phyloP scores from a whole-genome alignment of 2,113 vertebrate genomes.

The Scomber colias region DNA sequence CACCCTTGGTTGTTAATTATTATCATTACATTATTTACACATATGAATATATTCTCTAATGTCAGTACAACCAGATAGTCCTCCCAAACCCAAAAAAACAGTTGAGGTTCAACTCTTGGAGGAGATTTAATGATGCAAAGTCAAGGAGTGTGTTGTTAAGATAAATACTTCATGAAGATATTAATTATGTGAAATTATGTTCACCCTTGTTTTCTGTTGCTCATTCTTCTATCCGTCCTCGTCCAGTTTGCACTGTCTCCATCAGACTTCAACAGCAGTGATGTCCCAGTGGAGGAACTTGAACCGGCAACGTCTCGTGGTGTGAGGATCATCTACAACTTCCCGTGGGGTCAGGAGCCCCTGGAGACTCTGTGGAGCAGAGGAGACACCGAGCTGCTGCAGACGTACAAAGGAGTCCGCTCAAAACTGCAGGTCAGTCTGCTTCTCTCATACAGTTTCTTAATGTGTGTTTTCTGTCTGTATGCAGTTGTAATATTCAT shows the following conservation, averaged over 20 bases:
- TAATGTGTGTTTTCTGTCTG: neutral
- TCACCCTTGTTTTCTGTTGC: neutral
- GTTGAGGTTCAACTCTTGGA: neutral
- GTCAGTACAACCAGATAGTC: too few relatives aligned
- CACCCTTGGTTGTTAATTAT: too few relatives aligned
- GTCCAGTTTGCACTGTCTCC: constrained; percentile 92
- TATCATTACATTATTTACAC: too few relatives aligned
- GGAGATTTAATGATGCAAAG: neutral
- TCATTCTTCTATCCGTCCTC: constrained; percentile 16
- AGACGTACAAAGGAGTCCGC: constrained; percentile 78
- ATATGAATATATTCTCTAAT: too few relatives aligned
- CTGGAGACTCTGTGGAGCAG: constrained; percentile 91
- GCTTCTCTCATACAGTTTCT: neutral
- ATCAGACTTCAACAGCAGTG: constrained; percentile 89
- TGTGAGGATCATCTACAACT: constrained; percentile 87
- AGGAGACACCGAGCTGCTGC: constrained; percentile 87
- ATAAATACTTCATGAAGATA: neutral
- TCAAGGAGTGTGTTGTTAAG: neutral
- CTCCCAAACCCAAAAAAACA: neutral
- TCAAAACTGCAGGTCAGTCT: constrained; percentile 85
- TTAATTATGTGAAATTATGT: neutral
- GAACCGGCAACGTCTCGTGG: constrained; percentile 81
- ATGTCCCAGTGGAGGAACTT: constrained; percentile 82
- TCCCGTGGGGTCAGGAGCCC: constrained; percentile 93
- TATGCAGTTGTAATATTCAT: neutral